Evolutionary conservation across 1,140 invertebrate species (phyloP).

Genomic region (Camponotus pennsylvanicus): DNA sequence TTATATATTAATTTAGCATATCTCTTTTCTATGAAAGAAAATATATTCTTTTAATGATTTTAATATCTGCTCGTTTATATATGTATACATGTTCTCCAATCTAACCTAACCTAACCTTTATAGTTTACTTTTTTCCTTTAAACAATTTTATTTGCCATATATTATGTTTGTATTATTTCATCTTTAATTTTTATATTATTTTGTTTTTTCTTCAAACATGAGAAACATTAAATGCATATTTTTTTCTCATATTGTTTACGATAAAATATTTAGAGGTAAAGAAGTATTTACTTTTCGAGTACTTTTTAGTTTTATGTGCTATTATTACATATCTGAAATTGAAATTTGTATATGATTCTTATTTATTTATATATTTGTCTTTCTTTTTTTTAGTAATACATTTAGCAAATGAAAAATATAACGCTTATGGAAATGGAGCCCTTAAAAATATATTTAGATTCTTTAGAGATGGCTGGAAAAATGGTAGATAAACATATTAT

Average conservation of each 20-base stretch:
- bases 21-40: not conserved
- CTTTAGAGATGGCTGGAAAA: slow-evolving; percentile 90
- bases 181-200: slow-evolving; percentile 40
- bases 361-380: not conserved
- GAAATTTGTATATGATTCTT: not conserved
- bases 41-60: slow-evolving; percentile 8
- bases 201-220: slow-evolving; percentile 21
- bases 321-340: not conserved
- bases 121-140: not conserved
- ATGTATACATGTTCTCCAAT: not conserved
- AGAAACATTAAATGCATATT: slow-evolving; percentile 6
- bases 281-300: not conserved
- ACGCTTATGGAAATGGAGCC: slow-evolving; percentile 82
- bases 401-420: slow-evolving; percentile 48
- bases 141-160: not conserved
- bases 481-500: slow-evolving; percentile 91
- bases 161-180: not conserved
- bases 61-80: not conserved
- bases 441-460: slow-evolving; percentile 88
- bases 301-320: not conserved
- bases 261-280: not conserved
- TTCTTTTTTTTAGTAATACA: slow-evolving; percentile 17
- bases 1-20: not conserved
- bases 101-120: slow-evolving; percentile 17
- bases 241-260: not conserved